Evolutionary conservation across 2,888 invertebrate species (phyloP).

Genomic region (Emmelina monodactyla): DNA sequence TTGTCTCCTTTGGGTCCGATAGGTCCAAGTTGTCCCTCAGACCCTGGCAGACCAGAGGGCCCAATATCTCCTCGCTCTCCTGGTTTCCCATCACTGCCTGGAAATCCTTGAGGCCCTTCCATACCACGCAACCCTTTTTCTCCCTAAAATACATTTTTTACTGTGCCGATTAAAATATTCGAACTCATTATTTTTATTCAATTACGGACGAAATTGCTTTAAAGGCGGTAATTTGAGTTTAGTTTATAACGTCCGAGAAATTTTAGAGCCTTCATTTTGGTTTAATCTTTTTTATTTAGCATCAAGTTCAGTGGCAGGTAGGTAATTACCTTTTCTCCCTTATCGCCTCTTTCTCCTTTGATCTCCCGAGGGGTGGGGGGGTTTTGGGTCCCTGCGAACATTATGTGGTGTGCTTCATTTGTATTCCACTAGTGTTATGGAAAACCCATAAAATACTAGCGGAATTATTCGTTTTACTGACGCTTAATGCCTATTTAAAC

Average conservation of each 20-base stretch:
- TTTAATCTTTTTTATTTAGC: constrained; percentile 5
- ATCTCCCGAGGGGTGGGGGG: constrained; percentile 23
- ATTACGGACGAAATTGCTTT: too few species aligned
- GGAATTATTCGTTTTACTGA: constrained; percentile 17
- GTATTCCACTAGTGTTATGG: constrained; percentile 26
- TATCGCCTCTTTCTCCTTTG: constrained; percentile 37
- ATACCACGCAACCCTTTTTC: constrained; percentile 74
- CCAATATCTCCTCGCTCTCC: constrained; percentile 77
- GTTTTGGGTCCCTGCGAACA: constrained; percentile 37
- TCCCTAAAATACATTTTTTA: constrained; percentile 52
- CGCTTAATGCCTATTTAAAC: neutral
- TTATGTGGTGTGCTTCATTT: constrained; percentile 15
- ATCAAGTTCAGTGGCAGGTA: constrained; percentile 8
- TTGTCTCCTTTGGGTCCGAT: constrained; percentile 74
- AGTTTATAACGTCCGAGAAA: too few species aligned
- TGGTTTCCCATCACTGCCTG: constrained; percentile 69
- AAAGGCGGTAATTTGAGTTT: too few species aligned
- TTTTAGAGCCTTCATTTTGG: too few species aligned
- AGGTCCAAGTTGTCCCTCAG: constrained; percentile 72
- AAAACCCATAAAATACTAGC: constrained; percentile 26
- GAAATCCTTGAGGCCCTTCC: constrained; percentile 71
- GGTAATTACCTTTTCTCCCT: constrained; percentile 53
- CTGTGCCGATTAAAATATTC: too few species aligned
- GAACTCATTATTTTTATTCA: too few species aligned
- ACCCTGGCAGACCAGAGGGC: constrained; percentile 73